These are phyloP conservation scores for Ctenopoma kingsleyae DNA, from an alignment of 2,797 vertebrate genomes.

Conservation along the genomic window DNA sequence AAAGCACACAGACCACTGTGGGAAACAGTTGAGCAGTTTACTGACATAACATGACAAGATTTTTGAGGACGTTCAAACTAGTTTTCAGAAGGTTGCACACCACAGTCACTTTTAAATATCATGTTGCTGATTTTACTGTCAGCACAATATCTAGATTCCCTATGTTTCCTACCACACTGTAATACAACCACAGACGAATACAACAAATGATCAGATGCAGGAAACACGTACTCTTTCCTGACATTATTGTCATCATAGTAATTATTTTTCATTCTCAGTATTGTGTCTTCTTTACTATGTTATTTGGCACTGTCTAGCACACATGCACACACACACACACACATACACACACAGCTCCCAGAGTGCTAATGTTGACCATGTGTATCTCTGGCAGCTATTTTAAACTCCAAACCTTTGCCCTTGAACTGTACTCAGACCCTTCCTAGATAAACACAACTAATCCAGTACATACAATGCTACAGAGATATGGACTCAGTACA, in stretches of 20 bases:
- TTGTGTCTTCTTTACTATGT: neutral
- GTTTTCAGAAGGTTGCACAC: neutral
- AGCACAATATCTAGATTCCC: conserved; percentile 9
- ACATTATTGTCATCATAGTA: conserved; percentile 17
- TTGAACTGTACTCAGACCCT: conserved; percentile 40
- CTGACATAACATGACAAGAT: conserved; percentile 25
- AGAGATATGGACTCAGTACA: conserved; percentile 39
- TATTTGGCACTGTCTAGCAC: neutral
- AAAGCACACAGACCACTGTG: conserved; percentile 16
- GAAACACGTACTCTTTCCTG: neutral
- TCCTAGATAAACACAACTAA: conserved; percentile 43
- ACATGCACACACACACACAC: neutral
- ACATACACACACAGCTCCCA: neutral
- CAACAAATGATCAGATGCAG: neutral
- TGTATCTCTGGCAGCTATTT: conserved; percentile 64
- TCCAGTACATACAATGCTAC: conserved; percentile 8
- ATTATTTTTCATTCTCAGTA: conserved; percentile 14
- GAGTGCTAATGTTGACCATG: conserved; percentile 62
- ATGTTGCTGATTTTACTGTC: conserved; percentile 33
- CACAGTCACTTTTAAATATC: conserved; percentile 25
- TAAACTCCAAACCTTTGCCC: conserved; percentile 51
- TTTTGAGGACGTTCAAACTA: conserved; percentile 5
- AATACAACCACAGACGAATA: conserved; percentile 3
- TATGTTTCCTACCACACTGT: conserved; percentile 2
- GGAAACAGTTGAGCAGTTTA: conserved; percentile 16